phyloP scores from a whole-genome alignment of 2,113 vertebrate genomes.

The Parus major region DNA sequence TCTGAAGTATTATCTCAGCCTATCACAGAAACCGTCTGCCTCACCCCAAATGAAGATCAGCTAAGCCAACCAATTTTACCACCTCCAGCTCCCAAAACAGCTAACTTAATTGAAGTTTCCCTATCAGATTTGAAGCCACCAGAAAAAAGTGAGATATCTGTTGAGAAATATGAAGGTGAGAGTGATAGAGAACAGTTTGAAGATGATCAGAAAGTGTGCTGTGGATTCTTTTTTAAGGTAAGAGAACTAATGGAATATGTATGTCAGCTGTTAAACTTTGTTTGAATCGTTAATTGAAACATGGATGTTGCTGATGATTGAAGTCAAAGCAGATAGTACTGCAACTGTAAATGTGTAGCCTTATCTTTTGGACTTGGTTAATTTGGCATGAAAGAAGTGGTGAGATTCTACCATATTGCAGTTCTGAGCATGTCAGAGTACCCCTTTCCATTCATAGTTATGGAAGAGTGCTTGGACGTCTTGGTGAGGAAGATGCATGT shows the following conservation, averaged over 20 bases:
- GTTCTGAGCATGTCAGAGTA: neutral
- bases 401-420: neutral
- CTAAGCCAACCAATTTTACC: conserved; percentile 65
- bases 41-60: conserved; percentile 83
- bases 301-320: neutral
- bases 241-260: neutral
- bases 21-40: conserved; percentile 82
- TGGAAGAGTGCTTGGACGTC: neutral
- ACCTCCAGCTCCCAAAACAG: conserved; percentile 74
- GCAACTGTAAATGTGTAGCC: neutral
- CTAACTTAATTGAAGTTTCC: conserved; percentile 92
- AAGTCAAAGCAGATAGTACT: neutral
- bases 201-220: conserved; percentile 91
- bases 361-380: neutral
- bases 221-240: conserved; percentile 99
- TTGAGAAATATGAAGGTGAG: conserved; percentile 80
- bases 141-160: conserved; percentile 76
- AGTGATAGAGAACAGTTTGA: conserved; percentile 79
- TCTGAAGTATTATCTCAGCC: conserved; percentile 88
- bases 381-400: neutral
- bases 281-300: neutral
- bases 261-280: neutral
- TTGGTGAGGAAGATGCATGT: neutral
- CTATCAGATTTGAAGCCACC: conserved; percentile 86
- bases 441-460: neutral